These are phyloP conservation scores for Patella caerulea DNA, from an alignment of 2,888 invertebrate genomes.

Conservation along the genomic window DNA sequence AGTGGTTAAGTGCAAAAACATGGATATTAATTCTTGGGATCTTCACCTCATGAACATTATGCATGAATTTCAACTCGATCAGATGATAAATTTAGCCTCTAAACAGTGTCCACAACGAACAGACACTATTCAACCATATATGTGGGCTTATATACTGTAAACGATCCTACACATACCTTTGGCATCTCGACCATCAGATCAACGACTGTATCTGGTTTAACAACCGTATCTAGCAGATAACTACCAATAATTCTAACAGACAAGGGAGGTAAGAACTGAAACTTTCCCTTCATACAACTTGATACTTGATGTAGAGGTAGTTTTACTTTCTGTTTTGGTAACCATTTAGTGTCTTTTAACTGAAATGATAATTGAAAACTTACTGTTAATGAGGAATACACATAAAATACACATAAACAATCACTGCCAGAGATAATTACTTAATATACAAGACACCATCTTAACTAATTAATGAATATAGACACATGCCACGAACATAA, in stretches of 20 bases:
- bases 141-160: neutral
- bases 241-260: slow-evolving; percentile 80
- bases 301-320: slow-evolving; percentile 76
- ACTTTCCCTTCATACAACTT: slow-evolving; percentile 74
- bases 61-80: neutral
- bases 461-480: too few species aligned
- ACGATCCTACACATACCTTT: slow-evolving; percentile 67
- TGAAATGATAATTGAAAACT: slow-evolving; percentile 28
- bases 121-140: neutral
- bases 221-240: slow-evolving; percentile 77
- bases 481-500: too few species aligned
- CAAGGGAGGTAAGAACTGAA: slow-evolving; percentile 80
- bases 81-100: neutral
- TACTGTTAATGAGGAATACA: neutral
- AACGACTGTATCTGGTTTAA: slow-evolving; percentile 79
- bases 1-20: neutral
- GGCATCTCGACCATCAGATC: slow-evolving; percentile 86
- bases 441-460: neutral
- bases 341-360: slow-evolving; percentile 54
- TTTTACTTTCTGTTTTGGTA: slow-evolving; percentile 74
- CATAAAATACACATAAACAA: neutral
- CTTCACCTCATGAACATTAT: neutral
- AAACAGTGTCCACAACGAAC: neutral
- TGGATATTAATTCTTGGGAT: neutral
- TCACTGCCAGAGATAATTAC: neutral